Evolutionary conservation across 1,140 invertebrate species (phyloP).

Genomic region (Temnothorax curvispinosus): DNA sequence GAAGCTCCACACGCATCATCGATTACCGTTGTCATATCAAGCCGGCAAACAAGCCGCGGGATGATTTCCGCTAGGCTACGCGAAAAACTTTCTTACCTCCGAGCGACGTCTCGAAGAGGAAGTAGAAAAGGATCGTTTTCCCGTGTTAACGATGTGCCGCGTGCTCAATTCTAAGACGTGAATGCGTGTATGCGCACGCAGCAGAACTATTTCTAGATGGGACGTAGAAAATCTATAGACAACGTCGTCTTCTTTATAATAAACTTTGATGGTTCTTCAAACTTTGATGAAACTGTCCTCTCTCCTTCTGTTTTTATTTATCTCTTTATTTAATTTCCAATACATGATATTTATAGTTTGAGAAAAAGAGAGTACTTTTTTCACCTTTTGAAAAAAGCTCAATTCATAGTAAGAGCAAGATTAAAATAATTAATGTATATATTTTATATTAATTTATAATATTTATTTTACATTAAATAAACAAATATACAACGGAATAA

Average conservation of each 20-base stretch:
- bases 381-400: too few relatives aligned
- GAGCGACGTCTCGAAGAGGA: constrained; percentile 32
- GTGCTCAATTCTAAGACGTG: constrained; percentile 3
- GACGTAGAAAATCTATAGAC: too few relatives aligned
- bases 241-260: too few relatives aligned
- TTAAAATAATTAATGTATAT: neutral
- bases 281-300: too few relatives aligned
- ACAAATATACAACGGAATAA: neutral
- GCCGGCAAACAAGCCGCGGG: constrained; percentile 32
- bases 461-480: neutral
- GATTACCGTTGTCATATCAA: constrained; percentile 27
- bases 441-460: neutral
- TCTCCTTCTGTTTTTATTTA: neutral
- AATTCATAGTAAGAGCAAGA: too few relatives aligned
- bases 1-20: constrained; percentile 1
- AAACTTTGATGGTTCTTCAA: too few relatives aligned
- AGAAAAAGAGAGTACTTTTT: too few relatives aligned
- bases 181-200: constrained; percentile 9
- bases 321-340: neutral
- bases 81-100: constrained; percentile 33
- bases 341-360: neutral
- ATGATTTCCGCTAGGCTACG: constrained; percentile 42
- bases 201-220: neutral
- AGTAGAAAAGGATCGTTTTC: constrained; percentile 3
- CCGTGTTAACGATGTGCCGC: constrained; percentile 22